Percentiles rank a stretch among this genome's conserved stretches.
These are phyloP conservation scores for Scaptomyza hsui DNA, from an alignment of 1,140 invertebrate genomes.

Conservation along the genomic window DNA sequence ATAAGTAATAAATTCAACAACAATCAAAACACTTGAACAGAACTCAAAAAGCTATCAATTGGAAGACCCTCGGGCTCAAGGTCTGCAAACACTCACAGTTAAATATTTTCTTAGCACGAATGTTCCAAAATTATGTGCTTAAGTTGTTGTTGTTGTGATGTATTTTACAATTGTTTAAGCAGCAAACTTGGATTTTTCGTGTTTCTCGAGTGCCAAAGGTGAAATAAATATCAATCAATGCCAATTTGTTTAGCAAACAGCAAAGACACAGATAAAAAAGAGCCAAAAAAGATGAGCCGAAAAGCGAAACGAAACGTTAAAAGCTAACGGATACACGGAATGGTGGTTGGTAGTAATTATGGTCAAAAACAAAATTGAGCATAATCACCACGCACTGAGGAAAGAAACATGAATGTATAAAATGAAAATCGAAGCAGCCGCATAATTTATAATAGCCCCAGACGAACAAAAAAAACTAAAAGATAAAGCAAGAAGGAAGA, in stretches of 20 bases:
- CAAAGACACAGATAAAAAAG: constrained; percentile 36
- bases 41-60: not conserved
- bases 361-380: constrained; percentile 81
- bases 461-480: constrained; percentile 28
- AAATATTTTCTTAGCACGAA: not conserved
- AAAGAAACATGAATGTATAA: constrained; percentile 66
- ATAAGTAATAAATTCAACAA: constrained; percentile 2
- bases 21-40: constrained; percentile 36
- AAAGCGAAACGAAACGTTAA: constrained; percentile 13
- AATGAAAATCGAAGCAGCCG: constrained; percentile 76
- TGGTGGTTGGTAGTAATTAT: constrained; percentile 69
- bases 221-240: constrained; percentile 77
- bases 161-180: constrained; percentile 24
- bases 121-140: constrained; percentile 8
- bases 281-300: constrained; percentile 41
- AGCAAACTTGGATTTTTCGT: constrained; percentile 16
- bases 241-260: constrained; percentile 70
- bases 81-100: constrained; percentile 17
- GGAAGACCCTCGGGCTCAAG: constrained; percentile 22
- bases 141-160: constrained; percentile 2
- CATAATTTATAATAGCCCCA: constrained; percentile 60
- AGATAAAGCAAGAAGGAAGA: constrained; percentile 14
- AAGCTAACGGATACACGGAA: constrained; percentile 44
- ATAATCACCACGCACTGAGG: constrained; percentile 70
- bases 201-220: constrained; percentile 44